Base-by-base conservation (phyloP, 1,140 invertebrate genomes). In the Drosophila oshimai region DNA sequence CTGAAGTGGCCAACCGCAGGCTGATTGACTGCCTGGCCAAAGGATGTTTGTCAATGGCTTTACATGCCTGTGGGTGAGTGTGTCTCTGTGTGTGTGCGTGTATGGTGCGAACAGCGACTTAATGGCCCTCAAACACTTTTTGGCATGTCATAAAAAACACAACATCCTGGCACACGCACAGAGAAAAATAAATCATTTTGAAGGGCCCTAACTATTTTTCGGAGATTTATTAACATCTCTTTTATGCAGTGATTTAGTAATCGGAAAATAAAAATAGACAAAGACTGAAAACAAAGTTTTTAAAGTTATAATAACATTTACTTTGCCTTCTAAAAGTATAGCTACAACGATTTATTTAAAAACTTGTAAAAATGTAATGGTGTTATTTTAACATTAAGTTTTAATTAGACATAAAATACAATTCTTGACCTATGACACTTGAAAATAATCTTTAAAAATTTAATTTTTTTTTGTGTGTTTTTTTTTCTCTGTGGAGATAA, bases 61-160 rank as follows among this genome's bases (percentile, higher is more conserved):
- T 72, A 75, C 15, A 62, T 57, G 47, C 28, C 60, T 46, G 44
- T 36, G 28, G 12, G 50, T 45, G 45, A 18, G 60, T 33, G 49
- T 46, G 26, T 33, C 12, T 6, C 46, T 58, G 36, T 17, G 37
- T 45, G 67, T 61, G 78, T 58, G 42, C 74, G 78, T 78, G 79
- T 46, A 28, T 33, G 36, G 34, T 61, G 67, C 55, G 75, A 75
- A 75, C 80, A 86, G 80, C 67, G 73, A 70, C 83, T 87, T 87
- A 81, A 87, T 87, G 81, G 73, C 83, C 76, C 81, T 87, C 81
- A 54, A 87, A 87, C 81, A 87, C 81, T 87, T 87, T 86, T 86
- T 61, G 80, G 80, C 80, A 86, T 86, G 79, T 84, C 79, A 72
- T 84, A 84, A 84, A 86, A 83, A 84, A 79, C 80, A 84, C 45